A percentile compares a stretch with the other conserved stretches of the same genome.
Evolutionary conservation across 2,888 invertebrate genomes (phyloP).

Genomic region (Eristalinus sepulchralis): DNA sequence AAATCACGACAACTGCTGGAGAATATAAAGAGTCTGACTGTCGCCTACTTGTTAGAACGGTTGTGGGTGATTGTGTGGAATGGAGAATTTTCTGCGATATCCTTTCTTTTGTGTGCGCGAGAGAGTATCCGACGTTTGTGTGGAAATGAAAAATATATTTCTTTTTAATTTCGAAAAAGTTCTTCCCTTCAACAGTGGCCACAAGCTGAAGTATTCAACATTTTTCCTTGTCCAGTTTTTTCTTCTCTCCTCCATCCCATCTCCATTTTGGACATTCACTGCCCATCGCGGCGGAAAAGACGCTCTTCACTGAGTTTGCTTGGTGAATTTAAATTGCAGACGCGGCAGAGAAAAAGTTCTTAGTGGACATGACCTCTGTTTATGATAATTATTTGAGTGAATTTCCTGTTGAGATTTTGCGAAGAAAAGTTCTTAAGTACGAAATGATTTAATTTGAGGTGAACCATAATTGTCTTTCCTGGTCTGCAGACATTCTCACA

Average conservation of each 20-base stretch:
- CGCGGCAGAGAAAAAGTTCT: conserved; percentile 5
- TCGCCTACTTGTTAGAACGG: conserved; percentile 44
- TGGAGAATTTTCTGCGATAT: conserved; percentile 49
- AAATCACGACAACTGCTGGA: conserved; percentile 48
- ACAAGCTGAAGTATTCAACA: conserved; percentile 27
- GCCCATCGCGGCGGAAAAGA: not conserved
- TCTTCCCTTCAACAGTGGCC: conserved; percentile 26
- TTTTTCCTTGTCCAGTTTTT: conserved; percentile 5
- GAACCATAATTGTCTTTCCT: conserved; percentile 10
- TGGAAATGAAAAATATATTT: conserved; percentile 61
- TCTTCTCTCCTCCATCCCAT: not conserved
- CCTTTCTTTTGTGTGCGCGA: conserved; percentile 22
- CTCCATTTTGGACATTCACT: not conserved
- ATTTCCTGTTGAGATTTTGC: conserved; percentile 49
- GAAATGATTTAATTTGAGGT: conserved; percentile 33
- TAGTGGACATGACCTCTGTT: conserved; percentile 35
- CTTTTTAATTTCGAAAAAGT: conserved; percentile 62
- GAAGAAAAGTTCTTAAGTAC: conserved; percentile 39
- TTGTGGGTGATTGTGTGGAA: conserved; percentile 43
- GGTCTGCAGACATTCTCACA: conserved; percentile 1
- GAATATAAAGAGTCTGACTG: conserved; percentile 61
- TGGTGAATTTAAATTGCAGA: conserved; percentile 43
- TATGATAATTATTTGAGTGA: conserved; percentile 61
- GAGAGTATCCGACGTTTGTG: conserved; percentile 56
- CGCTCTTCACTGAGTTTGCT: conserved; percentile 4